These are phyloP conservation scores for Mesocricetus auratus DNA, from an alignment of 2,113 vertebrate species.

Conservation along the genomic window DNA sequence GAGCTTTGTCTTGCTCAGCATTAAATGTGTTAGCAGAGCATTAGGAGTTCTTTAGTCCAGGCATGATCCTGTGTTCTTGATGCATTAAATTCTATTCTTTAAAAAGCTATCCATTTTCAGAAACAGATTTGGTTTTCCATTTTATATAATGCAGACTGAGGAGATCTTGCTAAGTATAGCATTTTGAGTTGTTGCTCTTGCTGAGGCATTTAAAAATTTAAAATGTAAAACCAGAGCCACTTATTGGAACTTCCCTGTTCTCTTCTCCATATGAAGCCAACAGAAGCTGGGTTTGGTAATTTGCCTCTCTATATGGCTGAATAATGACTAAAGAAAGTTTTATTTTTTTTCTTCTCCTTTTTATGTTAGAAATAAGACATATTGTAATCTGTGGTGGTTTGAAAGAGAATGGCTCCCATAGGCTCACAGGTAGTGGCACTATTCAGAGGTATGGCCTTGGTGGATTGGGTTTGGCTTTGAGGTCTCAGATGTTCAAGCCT, in stretches of 20 bases:
- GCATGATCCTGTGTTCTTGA: background rate
- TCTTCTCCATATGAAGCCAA: background rate
- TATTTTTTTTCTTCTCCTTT: background rate
- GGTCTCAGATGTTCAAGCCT: too few relatives aligned
- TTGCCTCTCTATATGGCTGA: background rate
- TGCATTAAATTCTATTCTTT: conserved; percentile 13
- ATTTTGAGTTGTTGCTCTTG: conserved; percentile 39
- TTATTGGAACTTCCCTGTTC: background rate
- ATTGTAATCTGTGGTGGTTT: background rate
- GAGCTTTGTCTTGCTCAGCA: background rate
- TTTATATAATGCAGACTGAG: conserved; percentile 27
- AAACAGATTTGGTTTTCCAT: conserved; percentile 64
- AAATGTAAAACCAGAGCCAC: conserved; percentile 58
- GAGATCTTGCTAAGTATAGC: conserved; percentile 55
- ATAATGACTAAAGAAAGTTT: background rate
- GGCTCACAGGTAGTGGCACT: too few relatives aligned
- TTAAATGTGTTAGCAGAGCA: background rate
- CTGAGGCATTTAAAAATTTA: conserved; percentile 43
- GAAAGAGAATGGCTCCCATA: too few relatives aligned
- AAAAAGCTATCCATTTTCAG: conserved; percentile 51
- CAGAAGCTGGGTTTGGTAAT: background rate
- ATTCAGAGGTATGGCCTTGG: too few relatives aligned
- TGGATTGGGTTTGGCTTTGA: too few relatives aligned
- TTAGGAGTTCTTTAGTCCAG: background rate
- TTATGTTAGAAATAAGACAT: background rate